phyloP scores from a whole-genome alignment of 2,113 vertebrate genomes.

The Illadopsis cleaveri region DNA sequence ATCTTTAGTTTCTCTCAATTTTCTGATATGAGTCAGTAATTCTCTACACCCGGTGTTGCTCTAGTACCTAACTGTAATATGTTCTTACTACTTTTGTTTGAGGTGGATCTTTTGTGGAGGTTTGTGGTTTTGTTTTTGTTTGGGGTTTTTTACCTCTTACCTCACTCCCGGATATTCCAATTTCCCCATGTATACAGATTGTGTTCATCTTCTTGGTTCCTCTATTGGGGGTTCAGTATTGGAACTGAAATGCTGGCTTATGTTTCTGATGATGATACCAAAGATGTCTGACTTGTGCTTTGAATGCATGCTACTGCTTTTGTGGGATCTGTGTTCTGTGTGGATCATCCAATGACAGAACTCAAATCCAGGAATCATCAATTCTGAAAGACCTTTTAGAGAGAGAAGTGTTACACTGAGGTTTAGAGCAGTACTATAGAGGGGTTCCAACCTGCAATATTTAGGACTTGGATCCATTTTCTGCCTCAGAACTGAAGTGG shows the following conservation, averaged over 20 bases:
- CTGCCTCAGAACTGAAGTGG: background rate
- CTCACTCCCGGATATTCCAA: background rate
- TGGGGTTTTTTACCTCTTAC: background rate
- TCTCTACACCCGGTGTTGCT: background rate
- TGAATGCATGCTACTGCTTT: background rate
- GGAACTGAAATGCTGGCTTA: background rate
- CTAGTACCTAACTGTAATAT: background rate
- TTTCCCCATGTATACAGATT: background rate
- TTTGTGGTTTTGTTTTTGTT: background rate
- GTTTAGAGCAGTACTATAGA: background rate
- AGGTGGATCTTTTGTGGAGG: background rate
- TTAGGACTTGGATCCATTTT: background rate
- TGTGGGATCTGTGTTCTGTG: background rate
- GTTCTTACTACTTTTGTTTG: background rate
- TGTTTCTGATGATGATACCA: background rate
- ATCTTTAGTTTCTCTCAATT: background rate
- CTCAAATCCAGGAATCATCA: background rate
- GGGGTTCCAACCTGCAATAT: background rate
- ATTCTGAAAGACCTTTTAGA: background rate
- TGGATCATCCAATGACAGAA: background rate
- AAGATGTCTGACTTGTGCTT: background rate
- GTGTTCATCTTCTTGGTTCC: background rate
- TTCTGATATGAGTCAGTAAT: background rate
- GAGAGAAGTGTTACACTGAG: background rate
- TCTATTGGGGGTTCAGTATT: background rate